Base-by-base conservation (phyloP, 2,888 invertebrate genomes). In the Drosophila tripunctata region DNA sequence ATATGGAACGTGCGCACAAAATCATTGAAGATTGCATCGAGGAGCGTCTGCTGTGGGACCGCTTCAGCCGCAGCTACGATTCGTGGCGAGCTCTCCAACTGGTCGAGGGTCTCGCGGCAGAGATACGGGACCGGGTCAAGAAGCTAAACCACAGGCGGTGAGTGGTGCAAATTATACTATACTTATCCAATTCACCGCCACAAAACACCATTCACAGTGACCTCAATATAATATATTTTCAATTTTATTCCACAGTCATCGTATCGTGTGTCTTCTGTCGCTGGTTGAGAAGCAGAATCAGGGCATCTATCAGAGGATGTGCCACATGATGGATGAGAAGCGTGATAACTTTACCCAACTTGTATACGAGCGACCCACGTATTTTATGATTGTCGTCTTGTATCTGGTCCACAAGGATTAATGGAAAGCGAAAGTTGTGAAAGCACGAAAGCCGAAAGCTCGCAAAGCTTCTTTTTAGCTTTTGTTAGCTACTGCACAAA, bases 271-370 rank as follows among this genome's bases (percentile, higher is more conserved):
- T 35, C 78, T 91, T 35, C 64, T 91, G 43, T 89, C 91, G 5
- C 77, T 91, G 33, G 88, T 91, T 35, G 91, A 91, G 72, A 91
- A 91, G 66, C 90, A 90, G 58, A 90, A 91, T 57, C 91, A 87
- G 67, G 91, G 91, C 33, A 75, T 90, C 57, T 83, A 84, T 47
- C 88, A 88, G 61, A 82, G 90, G 56, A 91, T 91, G 91, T 83
- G 78, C 30, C 90, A 90, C 75, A 56, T 90, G 47, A 86, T 91
- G 89, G 91, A 91, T 63, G 81, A 90, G 36, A 89, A 83, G 73
- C 77, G 85, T 41, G 91, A 91, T 66, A 91, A 91, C 72, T 91
- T 89, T 52, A 85, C 90, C 0, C 91, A 87, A 65, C 77, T 89
- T 47, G 79, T 90, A 22, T 90, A 89, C 56, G 91, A 91, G 65